Evolutionary conservation across 1,140 invertebrate species (phyloP).

Genomic region (Venustaconcha ellipsiformis): DNA sequence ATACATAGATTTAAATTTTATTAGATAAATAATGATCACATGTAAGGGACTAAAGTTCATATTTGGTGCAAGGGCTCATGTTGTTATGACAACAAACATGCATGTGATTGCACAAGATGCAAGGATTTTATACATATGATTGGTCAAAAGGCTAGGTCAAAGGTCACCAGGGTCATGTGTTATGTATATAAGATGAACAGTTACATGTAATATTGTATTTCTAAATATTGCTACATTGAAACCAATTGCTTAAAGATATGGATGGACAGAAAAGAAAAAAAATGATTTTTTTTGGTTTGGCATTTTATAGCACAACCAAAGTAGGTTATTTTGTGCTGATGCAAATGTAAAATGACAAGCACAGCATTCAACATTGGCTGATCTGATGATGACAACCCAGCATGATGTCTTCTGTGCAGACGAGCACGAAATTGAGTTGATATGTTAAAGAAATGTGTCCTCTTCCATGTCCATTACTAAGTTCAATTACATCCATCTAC

Average conservation of each 20-base stretch:
- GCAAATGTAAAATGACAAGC: no score
- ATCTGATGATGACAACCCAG: no score
- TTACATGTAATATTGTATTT: neutral
- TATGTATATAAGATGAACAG: neutral
- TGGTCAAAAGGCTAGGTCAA: slow-evolving; percentile 6
- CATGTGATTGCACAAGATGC: slow-evolving; percentile 20
- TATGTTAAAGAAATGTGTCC: no score
- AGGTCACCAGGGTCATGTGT: neutral
- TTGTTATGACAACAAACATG: slow-evolving; percentile 1
- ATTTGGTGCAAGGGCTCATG: slow-evolving; percentile 18
- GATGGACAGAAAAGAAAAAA: neutral
- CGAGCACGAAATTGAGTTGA: no score
- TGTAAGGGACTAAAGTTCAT: slow-evolving; percentile 36
- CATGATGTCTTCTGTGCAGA: no score
- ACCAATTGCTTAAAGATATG: neutral
- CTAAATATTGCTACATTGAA: neutral
- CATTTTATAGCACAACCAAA: no score
- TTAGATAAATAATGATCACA: slow-evolving; percentile 41
- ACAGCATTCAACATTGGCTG: no score
- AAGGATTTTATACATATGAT: slow-evolving; percentile 14
- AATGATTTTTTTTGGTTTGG: neutral
- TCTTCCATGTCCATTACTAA: no score
- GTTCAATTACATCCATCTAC: no score
- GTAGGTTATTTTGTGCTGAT: no score
- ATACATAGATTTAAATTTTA: slow-evolving; percentile 34